phyloP scores from a whole-genome alignment of 2,888 invertebrate species.

The Philopedon plagiatum region DNA sequence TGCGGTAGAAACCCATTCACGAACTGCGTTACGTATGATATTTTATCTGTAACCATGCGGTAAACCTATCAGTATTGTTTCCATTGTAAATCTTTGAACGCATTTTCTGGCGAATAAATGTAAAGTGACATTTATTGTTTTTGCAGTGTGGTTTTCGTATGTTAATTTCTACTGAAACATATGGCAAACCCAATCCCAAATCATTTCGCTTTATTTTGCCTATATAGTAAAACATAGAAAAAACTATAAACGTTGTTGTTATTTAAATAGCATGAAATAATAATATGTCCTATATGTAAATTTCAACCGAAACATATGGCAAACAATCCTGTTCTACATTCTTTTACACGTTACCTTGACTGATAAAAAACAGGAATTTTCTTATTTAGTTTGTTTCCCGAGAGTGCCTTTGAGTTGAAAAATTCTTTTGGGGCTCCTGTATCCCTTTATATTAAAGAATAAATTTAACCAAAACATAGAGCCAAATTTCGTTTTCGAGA shows the following conservation, averaged over 20 bases:
- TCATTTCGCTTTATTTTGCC: too few species aligned
- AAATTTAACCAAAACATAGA: slow-evolving; percentile 3
- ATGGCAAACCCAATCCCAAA: too few species aligned
- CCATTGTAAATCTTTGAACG: too few species aligned
- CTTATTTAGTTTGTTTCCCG: slow-evolving; percentile 1
- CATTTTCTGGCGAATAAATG: too few species aligned
- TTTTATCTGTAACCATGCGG: too few species aligned
- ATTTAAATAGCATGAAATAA: neutral
- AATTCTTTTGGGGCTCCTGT: slow-evolving; percentile 1
- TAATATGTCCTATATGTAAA: neutral
- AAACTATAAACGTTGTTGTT: neutral
- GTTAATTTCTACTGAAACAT: too few species aligned
- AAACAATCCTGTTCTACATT: slow-evolving; percentile 3
- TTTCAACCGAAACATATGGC: neutral
- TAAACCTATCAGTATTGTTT: too few species aligned
- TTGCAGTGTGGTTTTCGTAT: too few species aligned
- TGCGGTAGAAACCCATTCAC: too few species aligned
- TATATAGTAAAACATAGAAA: too few species aligned
- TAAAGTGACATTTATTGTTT: too few species aligned
- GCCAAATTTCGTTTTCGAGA: neutral
- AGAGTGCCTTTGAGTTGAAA: neutral
- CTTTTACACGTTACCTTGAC: slow-evolving; percentile 4
- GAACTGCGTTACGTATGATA: too few species aligned
- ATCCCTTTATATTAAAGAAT: slow-evolving; percentile 1
- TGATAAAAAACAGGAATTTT: slow-evolving; percentile 10